Evolutionary conservation across 2,797 vertebrate genomes (phyloP).

Genomic region (Acanthis flammea): DNA sequence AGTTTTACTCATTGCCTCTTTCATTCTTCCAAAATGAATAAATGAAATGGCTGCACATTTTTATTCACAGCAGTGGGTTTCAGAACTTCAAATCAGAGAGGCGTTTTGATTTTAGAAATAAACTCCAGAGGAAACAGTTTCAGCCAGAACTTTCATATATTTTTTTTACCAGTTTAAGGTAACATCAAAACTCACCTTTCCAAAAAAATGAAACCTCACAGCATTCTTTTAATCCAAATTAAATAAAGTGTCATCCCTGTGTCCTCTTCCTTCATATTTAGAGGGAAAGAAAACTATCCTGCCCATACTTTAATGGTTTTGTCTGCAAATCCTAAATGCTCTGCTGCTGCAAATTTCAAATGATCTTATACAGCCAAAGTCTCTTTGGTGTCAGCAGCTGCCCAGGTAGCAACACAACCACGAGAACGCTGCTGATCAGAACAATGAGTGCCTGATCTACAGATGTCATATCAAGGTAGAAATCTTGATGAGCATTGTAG

Average conservation of each 20-base stretch:
- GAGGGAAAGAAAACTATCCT: slow-evolving; percentile 61
- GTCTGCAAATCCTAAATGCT: slow-evolving; percentile 69
- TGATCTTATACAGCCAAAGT: slow-evolving; percentile 70
- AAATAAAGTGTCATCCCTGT: slow-evolving; percentile 71
- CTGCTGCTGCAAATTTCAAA: slow-evolving; percentile 71
- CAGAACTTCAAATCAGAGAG: slow-evolving; percentile 79
- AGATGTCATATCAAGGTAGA: slow-evolving; percentile 64
- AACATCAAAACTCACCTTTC: slow-evolving; percentile 73
- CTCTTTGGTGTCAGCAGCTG: slow-evolving; percentile 67
- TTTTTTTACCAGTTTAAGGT: slow-evolving; percentile 62
- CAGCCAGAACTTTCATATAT: slow-evolving; percentile 69
- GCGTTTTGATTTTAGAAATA: slow-evolving; percentile 81
- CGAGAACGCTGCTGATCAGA: slow-evolving; percentile 68
- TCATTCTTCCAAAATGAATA: slow-evolving; percentile 75
- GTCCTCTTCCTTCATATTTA: slow-evolving; percentile 73
- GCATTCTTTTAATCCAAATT: slow-evolving; percentile 73
- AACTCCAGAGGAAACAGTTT: slow-evolving; percentile 78
- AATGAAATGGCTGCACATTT: slow-evolving; percentile 67
- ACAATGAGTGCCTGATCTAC: slow-evolving; percentile 68
- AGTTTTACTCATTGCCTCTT: slow-evolving; percentile 70
- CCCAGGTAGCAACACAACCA: slow-evolving; percentile 67
- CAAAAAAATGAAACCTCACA: slow-evolving; percentile 63
- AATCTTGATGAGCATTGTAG: slow-evolving; percentile 72
- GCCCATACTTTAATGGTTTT: slow-evolving; percentile 73
- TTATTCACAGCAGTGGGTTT: slow-evolving; percentile 76